phyloP scores from a whole-genome alignment of 2,888 invertebrate species.

The Agriopis marginaria region DNA sequence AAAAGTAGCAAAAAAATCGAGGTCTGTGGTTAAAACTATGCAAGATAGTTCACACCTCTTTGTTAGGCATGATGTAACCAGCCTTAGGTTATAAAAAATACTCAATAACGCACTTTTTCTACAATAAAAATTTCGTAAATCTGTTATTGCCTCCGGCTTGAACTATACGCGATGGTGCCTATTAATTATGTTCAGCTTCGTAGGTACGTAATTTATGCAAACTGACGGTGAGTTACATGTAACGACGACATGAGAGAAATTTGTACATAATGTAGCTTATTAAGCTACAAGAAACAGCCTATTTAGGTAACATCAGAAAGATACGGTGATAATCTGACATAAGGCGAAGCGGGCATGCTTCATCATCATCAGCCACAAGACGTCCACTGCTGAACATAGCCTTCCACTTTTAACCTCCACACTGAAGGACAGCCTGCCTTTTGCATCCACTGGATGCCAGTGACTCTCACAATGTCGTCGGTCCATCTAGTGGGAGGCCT shows the following conservation, averaged over 20 bases:
- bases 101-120: slow-evolving; percentile 18
- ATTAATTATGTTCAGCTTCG: slow-evolving; percentile 52
- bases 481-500: too few species aligned
- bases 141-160: slow-evolving; percentile 30
- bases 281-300: slow-evolving; percentile 10
- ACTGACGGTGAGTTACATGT: slow-evolving; percentile 50
- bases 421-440: too few species aligned
- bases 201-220: slow-evolving; percentile 58
- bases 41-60: slow-evolving; percentile 20
- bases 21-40: neutral
- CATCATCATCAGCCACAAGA: too few species aligned
- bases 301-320: neutral
- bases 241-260: slow-evolving; percentile 32
- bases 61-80: slow-evolving; percentile 13
- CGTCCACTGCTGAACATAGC: too few species aligned
- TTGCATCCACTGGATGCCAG: too few species aligned
- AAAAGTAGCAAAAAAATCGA: too few species aligned
- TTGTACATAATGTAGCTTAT: slow-evolving; percentile 27
- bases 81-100: slow-evolving; percentile 20
- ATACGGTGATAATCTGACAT: neutral
- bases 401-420: too few species aligned
- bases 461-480: too few species aligned
- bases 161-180: slow-evolving; percentile 41
- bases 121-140: slow-evolving; percentile 24
- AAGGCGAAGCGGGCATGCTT: too few species aligned